Evolutionary conservation across 2,113 vertebrate species (phyloP).

Genomic region (Apteryx mantelli): DNA sequence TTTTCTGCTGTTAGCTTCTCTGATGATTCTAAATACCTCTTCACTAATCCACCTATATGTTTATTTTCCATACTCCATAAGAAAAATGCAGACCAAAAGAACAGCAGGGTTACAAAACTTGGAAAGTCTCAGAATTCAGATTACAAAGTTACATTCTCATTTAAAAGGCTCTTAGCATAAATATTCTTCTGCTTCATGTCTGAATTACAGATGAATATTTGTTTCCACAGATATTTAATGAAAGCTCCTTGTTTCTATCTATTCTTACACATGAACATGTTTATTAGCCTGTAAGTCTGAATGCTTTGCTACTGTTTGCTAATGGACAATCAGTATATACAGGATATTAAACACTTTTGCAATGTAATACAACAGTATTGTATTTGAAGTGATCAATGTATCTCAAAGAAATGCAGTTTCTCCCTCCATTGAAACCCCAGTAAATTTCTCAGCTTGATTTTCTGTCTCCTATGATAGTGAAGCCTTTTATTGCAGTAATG

Average conservation of each 20-base stretch:
- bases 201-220: not conserved
- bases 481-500: not conserved
- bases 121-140: not conserved
- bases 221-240: not conserved
- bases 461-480: not conserved
- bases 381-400: not conserved
- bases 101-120: not conserved
- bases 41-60: not conserved
- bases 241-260: not conserved
- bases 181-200: not conserved
- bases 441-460: not conserved
- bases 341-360: not conserved
- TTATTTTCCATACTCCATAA: not conserved
- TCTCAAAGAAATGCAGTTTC: not conserved
- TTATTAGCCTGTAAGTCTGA: not conserved
- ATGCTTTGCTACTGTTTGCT: not conserved
- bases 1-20: not conserved
- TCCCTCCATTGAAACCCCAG: not conserved
- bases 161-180: not conserved
- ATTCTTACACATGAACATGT: not conserved
- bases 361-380: not conserved
- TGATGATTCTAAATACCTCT: not conserved
- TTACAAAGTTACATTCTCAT: not conserved
- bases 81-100: not conserved
- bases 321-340: not conserved